Percentiles rank a stretch among this genome's conserved stretches.
Evolutionary conservation across 1,140 invertebrate genomes (phyloP).

Genomic region (Sweltsa coloradensis): DNA sequence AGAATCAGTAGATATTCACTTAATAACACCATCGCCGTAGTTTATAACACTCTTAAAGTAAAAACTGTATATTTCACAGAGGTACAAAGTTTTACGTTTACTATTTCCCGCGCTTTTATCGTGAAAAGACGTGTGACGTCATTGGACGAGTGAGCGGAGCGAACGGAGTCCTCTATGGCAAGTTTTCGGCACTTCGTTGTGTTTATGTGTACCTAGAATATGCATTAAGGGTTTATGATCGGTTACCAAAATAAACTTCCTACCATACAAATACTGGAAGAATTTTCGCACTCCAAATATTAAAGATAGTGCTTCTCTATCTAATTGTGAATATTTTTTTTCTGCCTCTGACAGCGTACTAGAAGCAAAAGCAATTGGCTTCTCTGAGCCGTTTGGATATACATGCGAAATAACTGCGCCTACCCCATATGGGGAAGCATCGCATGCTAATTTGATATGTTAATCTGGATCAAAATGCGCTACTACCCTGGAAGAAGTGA

Average conservation of each 20-base stretch:
- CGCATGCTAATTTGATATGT: conserved; percentile 33
- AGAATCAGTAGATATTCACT: no score
- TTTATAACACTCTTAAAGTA: no score
- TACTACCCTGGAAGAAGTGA: conserved; percentile 20
- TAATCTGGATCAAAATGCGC: conserved; percentile 29
- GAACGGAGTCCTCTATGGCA: no score
- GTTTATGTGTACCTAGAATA: no score
- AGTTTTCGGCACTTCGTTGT: no score
- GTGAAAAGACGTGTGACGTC: no score
- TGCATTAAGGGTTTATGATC: conserved; percentile 26
- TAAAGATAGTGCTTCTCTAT: conserved; percentile 39
- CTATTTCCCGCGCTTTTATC: no score
- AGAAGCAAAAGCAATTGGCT: conserved; percentile 34
- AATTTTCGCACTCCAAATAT: conserved; percentile 9
- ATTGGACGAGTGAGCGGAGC: no score
- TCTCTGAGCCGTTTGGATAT: conserved; percentile 25
- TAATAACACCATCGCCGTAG: no score
- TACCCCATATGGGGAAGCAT: conserved; percentile 28
- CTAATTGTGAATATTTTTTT: conserved; percentile 35
- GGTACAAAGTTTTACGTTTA: no score
- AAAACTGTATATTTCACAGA: no score
- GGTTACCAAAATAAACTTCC: conserved; percentile 24
- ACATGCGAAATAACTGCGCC: conserved; percentile 33
- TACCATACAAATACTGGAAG: conserved; percentile 26
- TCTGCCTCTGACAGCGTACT: conserved; percentile 31